Conservation (phyloP, 2,113 vertebrate genomes). For the human (Homo sapiens) region DNA sequence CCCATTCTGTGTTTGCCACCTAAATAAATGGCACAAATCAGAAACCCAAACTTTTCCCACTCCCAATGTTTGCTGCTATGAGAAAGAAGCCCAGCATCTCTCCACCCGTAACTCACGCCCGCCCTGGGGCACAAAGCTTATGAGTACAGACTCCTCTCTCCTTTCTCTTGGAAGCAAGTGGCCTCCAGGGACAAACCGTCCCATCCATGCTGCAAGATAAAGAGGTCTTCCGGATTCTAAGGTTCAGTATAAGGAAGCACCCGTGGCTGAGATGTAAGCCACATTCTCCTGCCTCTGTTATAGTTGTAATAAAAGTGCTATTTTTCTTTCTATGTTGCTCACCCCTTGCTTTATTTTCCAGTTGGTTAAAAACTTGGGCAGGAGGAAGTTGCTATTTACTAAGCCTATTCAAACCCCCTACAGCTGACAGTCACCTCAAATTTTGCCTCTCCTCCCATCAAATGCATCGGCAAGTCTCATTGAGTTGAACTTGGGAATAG, state of each 20-base stretch:
- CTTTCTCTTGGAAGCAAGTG: background rate
- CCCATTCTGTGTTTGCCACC: background rate
- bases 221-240: background rate
- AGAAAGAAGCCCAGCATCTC: background rate
- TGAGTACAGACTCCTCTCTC: background rate
- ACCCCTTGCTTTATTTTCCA: slow-evolving; percentile 22
- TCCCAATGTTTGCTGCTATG: background rate
- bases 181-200: background rate
- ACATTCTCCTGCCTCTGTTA: background rate
- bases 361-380: background rate
- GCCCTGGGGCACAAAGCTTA: no score
- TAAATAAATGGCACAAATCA: background rate
- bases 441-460: background rate
- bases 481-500: background rate
- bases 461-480: background rate
- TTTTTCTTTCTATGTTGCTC: background rate
- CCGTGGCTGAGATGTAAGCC: background rate
- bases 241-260: background rate
- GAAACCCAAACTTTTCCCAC: background rate
- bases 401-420: background rate
- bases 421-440: background rate
- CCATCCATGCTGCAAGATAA: background rate
- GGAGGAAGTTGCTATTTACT: background rate
- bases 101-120: no score
- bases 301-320: background rate